Conservation (phyloP, 1,140 invertebrate genomes). For the Papilio dardanus region DNA sequence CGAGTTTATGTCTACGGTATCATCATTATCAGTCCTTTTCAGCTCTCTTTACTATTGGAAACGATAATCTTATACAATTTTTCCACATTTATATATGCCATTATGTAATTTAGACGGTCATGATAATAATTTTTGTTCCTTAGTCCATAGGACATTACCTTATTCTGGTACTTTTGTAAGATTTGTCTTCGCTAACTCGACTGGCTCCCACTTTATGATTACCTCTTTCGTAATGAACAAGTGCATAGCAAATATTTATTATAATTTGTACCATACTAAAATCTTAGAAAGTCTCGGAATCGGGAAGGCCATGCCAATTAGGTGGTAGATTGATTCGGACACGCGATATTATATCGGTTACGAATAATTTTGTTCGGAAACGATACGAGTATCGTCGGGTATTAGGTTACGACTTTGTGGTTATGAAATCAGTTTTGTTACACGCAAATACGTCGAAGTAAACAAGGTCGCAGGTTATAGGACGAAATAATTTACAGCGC, state of each 20-base stretch:
- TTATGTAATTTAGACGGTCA: neutral
- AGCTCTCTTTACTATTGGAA: neutral
- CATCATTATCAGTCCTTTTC: neutral
- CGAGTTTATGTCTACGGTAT: neutral
- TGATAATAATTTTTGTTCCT: neutral
- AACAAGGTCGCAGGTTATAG: slow-evolving; percentile 57
- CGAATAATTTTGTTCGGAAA: slow-evolving; percentile 47
- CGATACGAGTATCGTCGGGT: slow-evolving; percentile 41
- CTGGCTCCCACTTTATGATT: neutral
- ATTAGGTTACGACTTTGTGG: slow-evolving; percentile 41
- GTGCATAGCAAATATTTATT: neutral
- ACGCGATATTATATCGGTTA: slow-evolving; percentile 47
- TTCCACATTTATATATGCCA: neutral
- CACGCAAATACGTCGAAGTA: slow-evolving; percentile 47
- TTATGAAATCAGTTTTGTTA: slow-evolving; percentile 56
- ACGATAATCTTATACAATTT: neutral
- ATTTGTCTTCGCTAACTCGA: neutral
- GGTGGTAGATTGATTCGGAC: slow-evolving; percentile 45
- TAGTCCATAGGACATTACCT: too few species aligned
- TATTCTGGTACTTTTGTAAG: too few species aligned
- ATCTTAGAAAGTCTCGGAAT: slow-evolving; percentile 49
- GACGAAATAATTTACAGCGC: neutral
- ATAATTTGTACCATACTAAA: slow-evolving; percentile 6
- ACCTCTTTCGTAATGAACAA: neutral
- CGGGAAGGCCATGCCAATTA: slow-evolving; percentile 51